Conservation (phyloP, 2,113 vertebrate genomes). For the Equus przewalskii region DNA sequence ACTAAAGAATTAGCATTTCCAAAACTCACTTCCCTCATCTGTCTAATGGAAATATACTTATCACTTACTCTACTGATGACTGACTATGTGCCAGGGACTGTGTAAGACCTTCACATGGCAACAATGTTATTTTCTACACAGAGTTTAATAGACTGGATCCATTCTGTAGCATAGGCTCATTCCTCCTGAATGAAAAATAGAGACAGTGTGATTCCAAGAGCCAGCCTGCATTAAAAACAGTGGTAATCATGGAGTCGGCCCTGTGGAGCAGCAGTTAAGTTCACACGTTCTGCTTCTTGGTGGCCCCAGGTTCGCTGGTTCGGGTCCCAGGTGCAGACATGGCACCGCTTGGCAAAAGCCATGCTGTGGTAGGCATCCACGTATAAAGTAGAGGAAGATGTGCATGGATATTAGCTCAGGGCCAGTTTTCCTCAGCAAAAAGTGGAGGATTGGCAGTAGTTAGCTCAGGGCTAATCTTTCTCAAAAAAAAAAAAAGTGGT, state of each 20-base stretch:
- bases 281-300: too few species aligned
- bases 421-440: too few species aligned
- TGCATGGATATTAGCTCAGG: too few species aligned
- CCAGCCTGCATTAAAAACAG: not conserved
- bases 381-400: too few species aligned
- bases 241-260: not conserved
- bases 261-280: too few species aligned
- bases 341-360: too few species aligned
- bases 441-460: too few species aligned
- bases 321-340: too few species aligned
- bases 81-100: not conserved
- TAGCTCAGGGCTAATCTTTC: too few species aligned
- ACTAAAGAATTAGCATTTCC: not conserved
- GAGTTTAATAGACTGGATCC: not conserved
- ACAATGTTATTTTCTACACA: not conserved
- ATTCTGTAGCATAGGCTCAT: not conserved
- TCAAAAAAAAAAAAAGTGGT: not conserved
- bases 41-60: not conserved
- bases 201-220: not conserved
- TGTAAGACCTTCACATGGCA: not conserved
- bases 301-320: too few species aligned
- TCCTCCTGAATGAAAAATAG: not conserved
- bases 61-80: not conserved
- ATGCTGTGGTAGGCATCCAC: too few species aligned
- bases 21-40: not conserved